Percentiles rank a stretch among this genome's conserved stretches.
Conservation (phyloP, 2,113 vertebrate genomes). For the Lepidothrix coronata region DNA sequence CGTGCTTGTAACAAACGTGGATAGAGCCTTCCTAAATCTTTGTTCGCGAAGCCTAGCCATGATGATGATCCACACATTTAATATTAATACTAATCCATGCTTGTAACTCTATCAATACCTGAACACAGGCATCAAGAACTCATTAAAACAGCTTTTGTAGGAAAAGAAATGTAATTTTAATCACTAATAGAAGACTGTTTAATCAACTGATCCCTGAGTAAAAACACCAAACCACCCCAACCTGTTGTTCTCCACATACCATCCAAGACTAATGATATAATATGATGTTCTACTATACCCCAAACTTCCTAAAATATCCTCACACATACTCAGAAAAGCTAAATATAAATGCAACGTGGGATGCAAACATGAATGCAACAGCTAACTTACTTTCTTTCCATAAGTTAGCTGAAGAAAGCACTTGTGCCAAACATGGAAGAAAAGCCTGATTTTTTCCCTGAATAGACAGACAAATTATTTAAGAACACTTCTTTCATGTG, state of each 20-base stretch:
- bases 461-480: not conserved
- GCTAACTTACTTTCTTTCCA: not conserved
- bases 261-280: rapidly evolving
- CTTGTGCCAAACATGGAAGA: not conserved
- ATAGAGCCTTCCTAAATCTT: too few species aligned
- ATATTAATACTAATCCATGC: not conserved
- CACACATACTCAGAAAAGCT: not conserved
- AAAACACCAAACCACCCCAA: not conserved
- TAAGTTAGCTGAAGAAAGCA: not conserved
- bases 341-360: not conserved
- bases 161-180: not conserved
- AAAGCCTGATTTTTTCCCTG: not conserved
- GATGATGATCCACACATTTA: not conserved
- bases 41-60: too few species aligned
- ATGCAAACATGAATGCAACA: not conserved
- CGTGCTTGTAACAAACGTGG: too few species aligned
- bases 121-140: not conserved
- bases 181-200: not conserved
- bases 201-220: not conserved
- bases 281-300: not conserved
- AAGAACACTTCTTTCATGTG: not conserved
- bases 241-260: not conserved
- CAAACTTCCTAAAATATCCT: not conserved
- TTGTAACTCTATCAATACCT: not conserved
- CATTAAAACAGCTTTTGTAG: not conserved